Percentiles rank a stretch among this genome's conserved stretches.
These are phyloP conservation scores for Aplidium turbinatum DNA, from an alignment of 23 tunicate genomes.

Conservation along the genomic window DNA sequence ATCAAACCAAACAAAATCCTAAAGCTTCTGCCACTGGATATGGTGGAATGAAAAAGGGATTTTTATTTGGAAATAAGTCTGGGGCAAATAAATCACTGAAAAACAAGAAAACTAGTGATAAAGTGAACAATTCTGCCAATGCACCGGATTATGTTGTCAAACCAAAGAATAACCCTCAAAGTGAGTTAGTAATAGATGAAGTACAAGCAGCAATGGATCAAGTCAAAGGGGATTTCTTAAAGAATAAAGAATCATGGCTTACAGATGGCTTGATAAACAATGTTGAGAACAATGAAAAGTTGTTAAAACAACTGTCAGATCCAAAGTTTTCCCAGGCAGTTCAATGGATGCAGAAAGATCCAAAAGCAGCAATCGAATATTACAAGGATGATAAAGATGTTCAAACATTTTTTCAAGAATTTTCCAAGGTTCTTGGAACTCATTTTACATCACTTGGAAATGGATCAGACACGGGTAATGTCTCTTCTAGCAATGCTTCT, in stretches of 20 bases:
- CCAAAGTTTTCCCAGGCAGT: slow-evolving; percentile 69
- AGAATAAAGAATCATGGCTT: slow-evolving; percentile 51
- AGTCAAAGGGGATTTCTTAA: background rate
- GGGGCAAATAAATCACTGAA: background rate
- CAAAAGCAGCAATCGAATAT: slow-evolving; percentile 73
- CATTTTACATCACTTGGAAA: slow-evolving; percentile 68
- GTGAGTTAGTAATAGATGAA: slow-evolving; percentile 59
- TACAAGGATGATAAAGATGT: slow-evolving; percentile 77
- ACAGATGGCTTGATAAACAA: slow-evolving; percentile 68
- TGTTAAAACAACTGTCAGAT: slow-evolving; percentile 53
- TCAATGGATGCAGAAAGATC: slow-evolving; percentile 75
- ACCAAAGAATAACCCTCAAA: slow-evolving; percentile 17
- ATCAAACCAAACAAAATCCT: background rate
- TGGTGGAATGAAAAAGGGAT: slow-evolving; percentile 93
- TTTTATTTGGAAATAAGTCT: slow-evolving; percentile 58
- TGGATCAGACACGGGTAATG: background rate
- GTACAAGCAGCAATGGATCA: slow-evolving; percentile 74
- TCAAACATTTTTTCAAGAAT: slow-evolving; percentile 66
- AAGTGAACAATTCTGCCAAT: background rate
- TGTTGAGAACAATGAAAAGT: slow-evolving; percentile 60
- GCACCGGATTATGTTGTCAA: slow-evolving; percentile 47
- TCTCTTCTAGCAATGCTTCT: background rate
- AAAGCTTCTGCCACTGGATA: slow-evolving; percentile 34
- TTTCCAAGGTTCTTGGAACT: slow-evolving; percentile 66
- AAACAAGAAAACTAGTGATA: background rate